Evolutionary conservation across 2,113 vertebrate genomes (phyloP), one percentile per base, ranked within the genome.

Genomic region (Ariopsis seemanni): DNA sequence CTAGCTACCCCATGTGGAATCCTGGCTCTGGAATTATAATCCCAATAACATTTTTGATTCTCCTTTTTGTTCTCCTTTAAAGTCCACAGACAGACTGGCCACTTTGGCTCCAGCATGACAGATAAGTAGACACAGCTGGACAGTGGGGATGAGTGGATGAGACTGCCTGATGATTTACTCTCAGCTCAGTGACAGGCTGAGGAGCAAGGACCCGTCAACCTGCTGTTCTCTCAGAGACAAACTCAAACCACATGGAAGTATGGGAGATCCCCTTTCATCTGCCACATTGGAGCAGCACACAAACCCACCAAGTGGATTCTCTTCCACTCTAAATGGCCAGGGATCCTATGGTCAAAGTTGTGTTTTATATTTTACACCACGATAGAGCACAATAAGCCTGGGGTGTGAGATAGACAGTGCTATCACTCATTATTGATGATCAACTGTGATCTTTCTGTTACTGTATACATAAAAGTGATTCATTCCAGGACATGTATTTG

Each of bases 101-200:
- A 83, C 82, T 79, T 77, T 82, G 90, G 90, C 89, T 92, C 88
- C 91, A 87, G 69, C 79, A 30, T 85, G 60, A 75, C 82, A 87
- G 91, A 92, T 94, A 93, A 94, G 88, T 89, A 84, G 85, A 71
- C 88, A 88, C 93, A 94, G 92, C 92, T 94, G 93, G 89, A 84
- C 69, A 48, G 48, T 58, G 87, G 89, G 89, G 91, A 88, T 53
- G 22, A 58, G 82, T 88, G 74, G 91, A 89, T 79, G 62, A 87
- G 91, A 91, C 90, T 89, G 78, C 83, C 80, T 34, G 27, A 89
- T 93, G 92, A 94, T 93, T 94, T 92, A 95, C 84, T 60, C 85
- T 77, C 25, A 79, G 88, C 86, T 86, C 75, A 86, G 90, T 91
- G 91, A 91, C 90, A 90, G 81, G 55, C 63, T 58, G 62, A 71